These are phyloP conservation scores for Vulpes vulpes DNA, from an alignment of 2,113 vertebrate genomes.

Conservation along the genomic window DNA sequence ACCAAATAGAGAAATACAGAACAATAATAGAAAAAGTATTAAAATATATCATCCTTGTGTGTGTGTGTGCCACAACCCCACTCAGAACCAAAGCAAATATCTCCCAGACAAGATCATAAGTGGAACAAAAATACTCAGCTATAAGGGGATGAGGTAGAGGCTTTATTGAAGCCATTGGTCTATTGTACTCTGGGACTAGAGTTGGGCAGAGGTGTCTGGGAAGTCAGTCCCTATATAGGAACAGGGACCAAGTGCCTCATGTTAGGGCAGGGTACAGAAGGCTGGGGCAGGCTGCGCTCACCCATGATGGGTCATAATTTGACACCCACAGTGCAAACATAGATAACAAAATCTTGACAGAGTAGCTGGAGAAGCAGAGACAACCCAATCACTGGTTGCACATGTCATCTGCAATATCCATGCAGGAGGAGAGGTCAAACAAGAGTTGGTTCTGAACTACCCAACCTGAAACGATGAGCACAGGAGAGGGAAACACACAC, in stretches of 20 bases:
- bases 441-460: background rate
- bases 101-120: background rate
- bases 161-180: rapidly evolving
- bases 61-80: too few relatives aligned
- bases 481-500: background rate
- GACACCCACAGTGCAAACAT: background rate
- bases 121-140: background rate
- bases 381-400: too few relatives aligned
- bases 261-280: background rate
- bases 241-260: background rate
- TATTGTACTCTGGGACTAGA: background rate
- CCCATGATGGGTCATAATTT: background rate
- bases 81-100: background rate
- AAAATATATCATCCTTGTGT: background rate
- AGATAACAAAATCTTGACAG: rapidly evolving
- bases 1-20: background rate
- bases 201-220: background rate
- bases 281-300: background rate
- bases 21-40: background rate
- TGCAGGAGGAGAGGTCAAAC: rapidly evolving
- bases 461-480: background rate
- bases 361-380: background rate
- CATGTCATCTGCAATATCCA: background rate
- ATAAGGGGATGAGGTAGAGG: rapidly evolving
- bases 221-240: background rate